phyloP scores from a whole-genome alignment of 2,888 invertebrate species.

The Tupiocoris notatus region DNA sequence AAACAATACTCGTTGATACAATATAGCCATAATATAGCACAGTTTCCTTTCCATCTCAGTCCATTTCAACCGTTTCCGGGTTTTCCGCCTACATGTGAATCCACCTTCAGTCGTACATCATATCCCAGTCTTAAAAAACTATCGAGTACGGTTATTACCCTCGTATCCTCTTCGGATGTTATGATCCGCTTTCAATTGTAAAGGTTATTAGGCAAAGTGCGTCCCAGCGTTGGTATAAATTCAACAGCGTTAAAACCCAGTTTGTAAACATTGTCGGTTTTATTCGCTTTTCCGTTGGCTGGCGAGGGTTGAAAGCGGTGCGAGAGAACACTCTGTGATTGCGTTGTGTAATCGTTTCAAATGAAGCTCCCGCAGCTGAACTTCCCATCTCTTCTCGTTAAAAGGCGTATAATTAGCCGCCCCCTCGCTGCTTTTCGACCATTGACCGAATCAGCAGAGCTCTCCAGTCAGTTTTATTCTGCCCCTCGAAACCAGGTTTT shows the following conservation, averaged over 20 bases:
- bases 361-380: constrained; percentile 13
- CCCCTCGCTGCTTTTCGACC: constrained; percentile 5
- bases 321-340: constrained; percentile 27
- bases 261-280: constrained; percentile 40
- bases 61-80: too few relatives aligned
- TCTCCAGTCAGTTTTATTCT: background rate
- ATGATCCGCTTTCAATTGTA: too few relatives aligned
- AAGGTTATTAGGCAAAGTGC: too few relatives aligned
- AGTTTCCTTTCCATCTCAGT: too few relatives aligned
- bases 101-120: too few relatives aligned
- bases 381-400: background rate
- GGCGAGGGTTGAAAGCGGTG: background rate
- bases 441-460: background rate
- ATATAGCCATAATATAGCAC: too few relatives aligned
- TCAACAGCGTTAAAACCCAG: constrained; percentile 34
- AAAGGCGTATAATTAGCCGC: constrained; percentile 36
- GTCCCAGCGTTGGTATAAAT: constrained; percentile 19
- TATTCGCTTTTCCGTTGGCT: background rate
- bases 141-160: too few relatives aligned
- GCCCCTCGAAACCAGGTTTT: background rate
- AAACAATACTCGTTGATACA: too few relatives aligned
- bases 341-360: constrained; percentile 41
- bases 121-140: too few relatives aligned
- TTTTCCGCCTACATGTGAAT: too few relatives aligned
- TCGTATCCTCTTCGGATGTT: too few relatives aligned